Conservation (phyloP, 2,797 vertebrate species). For the Gymnoscopelus microlampas region DNA sequence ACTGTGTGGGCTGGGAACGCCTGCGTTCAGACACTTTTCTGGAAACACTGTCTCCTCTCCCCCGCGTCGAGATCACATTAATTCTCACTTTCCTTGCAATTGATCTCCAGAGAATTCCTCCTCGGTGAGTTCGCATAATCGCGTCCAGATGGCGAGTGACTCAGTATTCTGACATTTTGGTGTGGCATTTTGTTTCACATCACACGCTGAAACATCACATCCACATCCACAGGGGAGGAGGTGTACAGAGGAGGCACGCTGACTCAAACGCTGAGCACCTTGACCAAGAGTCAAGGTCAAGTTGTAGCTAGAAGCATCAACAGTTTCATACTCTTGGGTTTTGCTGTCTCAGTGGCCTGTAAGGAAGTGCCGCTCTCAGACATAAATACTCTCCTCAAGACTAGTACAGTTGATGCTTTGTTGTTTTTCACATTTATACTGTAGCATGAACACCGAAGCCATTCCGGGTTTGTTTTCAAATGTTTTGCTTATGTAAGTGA, state of each 20-base stretch:
- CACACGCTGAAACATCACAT: slow-evolving; percentile 57
- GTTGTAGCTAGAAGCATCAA: neutral
- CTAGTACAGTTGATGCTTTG: too few relatives aligned
- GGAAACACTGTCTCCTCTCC: slow-evolving; percentile 19
- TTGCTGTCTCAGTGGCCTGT: too few relatives aligned
- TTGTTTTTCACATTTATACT: too few relatives aligned
- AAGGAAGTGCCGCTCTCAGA: too few relatives aligned
- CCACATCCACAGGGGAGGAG: slow-evolving; percentile 35
- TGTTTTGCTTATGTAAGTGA: too few relatives aligned
- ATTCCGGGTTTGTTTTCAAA: too few relatives aligned
- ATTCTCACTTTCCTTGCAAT: slow-evolving; percentile 39
- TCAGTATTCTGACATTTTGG: slow-evolving; percentile 82
- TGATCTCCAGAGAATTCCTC: slow-evolving; percentile 70
- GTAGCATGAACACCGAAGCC: too few relatives aligned
- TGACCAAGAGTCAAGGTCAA: slow-evolving; percentile 21
- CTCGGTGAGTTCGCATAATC: slow-evolving; percentile 72
- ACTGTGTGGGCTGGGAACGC: slow-evolving; percentile 14
- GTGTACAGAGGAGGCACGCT: neutral
- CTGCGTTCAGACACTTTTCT: slow-evolving; percentile 10
- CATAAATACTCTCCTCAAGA: too few relatives aligned
- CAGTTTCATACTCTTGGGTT: too few relatives aligned
- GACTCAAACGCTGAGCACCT: slow-evolving; percentile 45
- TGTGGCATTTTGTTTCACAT: slow-evolving; percentile 69
- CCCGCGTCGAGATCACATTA: slow-evolving; percentile 42
- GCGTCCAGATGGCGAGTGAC: slow-evolving; percentile 83